Percentiles rank a stretch among this genome's conserved stretches.
These are phyloP conservation scores for Delphinus delphis DNA, from an alignment of 2,113 vertebrate species.

Conservation along the genomic window DNA sequence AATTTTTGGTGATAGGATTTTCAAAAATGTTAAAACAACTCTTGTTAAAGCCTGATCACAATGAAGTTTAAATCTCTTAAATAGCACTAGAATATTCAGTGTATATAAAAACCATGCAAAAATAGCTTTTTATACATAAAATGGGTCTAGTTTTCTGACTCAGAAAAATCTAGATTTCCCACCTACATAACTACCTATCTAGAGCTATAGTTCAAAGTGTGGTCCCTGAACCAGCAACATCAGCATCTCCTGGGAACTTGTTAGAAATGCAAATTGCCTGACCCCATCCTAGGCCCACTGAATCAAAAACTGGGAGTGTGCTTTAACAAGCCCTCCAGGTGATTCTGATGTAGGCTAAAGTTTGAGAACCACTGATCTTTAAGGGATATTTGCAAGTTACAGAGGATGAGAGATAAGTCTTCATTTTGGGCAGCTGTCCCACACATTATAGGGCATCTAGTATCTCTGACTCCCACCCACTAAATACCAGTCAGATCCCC, in stretches of 20 bases:
- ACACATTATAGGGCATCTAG: neutral
- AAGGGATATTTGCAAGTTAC: neutral
- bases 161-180: neutral
- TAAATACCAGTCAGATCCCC: neutral
- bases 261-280: neutral
- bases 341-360: neutral
- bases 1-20: neutral
- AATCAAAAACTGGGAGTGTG: neutral
- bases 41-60: neutral
- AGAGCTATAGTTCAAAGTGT: neutral
- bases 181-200: neutral
- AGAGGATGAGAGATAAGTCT: neutral
- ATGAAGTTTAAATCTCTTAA: neutral
- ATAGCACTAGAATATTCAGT: neutral
- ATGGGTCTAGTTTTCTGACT: neutral
- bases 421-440: neutral
- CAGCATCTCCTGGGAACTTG: neutral
- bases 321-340: neutral
- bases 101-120: neutral
- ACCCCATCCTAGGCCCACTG: neutral
- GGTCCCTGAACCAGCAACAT: neutral
- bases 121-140: neutral
- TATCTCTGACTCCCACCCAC: neutral
- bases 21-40: slow-evolving; percentile 3
- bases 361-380: neutral